Base-by-base conservation (phyloP, 2,113 vertebrate genomes). In the Tragulus kanchil region DNA sequence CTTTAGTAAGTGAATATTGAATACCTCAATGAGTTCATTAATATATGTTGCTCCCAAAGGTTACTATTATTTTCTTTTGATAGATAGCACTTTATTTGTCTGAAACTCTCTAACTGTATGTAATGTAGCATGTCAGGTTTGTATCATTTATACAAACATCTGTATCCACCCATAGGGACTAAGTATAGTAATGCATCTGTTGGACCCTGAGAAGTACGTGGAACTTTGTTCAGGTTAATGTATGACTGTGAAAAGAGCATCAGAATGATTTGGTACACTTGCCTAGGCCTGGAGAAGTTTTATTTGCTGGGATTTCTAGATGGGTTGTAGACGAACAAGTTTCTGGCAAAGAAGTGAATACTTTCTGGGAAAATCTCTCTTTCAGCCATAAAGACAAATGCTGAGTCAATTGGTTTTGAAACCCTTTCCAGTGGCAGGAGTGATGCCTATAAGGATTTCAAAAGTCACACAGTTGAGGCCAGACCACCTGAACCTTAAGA, bases 271-370 rank as follows among this genome's bases (percentile, higher is more conserved):
- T 45, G 19, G 17, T 64, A 19, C n/a, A 54, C 31, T 83, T 56
- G 26, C 26, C 67, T 85, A 23, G 56, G 48, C 11, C 9, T 15
- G 15, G 31, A 73, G 36, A 87, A 52, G 12, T 54, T 78, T 45
- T 61, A 78, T 62, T 87, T 56, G n/a, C 67, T 85, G n/a, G 61
- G 65, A 93, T 93, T 84, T 93, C 61, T 79, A 48, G 67, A 45
- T 67, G 59, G 8, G 3, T 48, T 1, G 5, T 13, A 26, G 61
- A 90, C 28, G 19, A 19, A 42, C 14, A 26, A 95, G 48, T 19
- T 25, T 7, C 13, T 5, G 6, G 56, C 4, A 48, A 73, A 73
- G 61, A 65, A 45, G 45, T 28, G 62, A 17, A 19, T 2, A 11
- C 36, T 50, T 59, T 28, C 67, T 79, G 8, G 48, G 36, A n/a